A percentile compares a stretch with the other conserved stretches of the same genome.
Evolutionary conservation across 2,888 invertebrate species (phyloP).

Genomic region (Mesodorylaimus sp.): DNA sequence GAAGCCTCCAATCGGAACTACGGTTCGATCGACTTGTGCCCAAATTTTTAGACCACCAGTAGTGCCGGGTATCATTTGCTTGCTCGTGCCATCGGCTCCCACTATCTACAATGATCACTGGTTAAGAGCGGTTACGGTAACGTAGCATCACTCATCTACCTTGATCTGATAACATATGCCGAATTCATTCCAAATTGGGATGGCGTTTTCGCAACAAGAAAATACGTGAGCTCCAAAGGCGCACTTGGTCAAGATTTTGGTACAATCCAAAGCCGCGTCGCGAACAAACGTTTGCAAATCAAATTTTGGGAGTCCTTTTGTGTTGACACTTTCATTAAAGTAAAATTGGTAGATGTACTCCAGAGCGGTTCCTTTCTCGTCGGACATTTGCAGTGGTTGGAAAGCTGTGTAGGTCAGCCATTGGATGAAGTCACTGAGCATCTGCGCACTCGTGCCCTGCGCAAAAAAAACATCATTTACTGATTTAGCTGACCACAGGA

Average conservation of each 20-base stretch:
- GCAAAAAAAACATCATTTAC: too few species aligned
- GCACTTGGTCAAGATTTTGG: neutral
- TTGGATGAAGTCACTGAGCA: too few species aligned
- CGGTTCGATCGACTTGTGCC: neutral
- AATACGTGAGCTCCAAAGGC: neutral
- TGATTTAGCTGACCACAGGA: too few species aligned
- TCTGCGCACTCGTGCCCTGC: too few species aligned
- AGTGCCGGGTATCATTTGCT: neutral
- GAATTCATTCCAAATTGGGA: neutral
- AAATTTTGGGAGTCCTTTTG: too few species aligned
- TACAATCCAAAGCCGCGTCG: neutral
- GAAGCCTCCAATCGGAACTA: neutral
- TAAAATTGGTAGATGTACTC: too few species aligned
- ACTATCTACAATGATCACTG: neutral
- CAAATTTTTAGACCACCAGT: neutral
- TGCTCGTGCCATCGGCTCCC: neutral
- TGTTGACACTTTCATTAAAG: too few species aligned
- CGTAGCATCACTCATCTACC: neutral
- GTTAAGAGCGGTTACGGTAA: neutral
- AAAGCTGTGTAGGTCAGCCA: too few species aligned
- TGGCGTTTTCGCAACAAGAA: neutral
- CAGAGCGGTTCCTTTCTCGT: too few species aligned
- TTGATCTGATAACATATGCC: neutral
- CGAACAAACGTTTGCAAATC: too few species aligned
- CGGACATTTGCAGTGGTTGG: too few species aligned